Conservation (phyloP, 2,113 vertebrate species). For the Holacanthus passer region DNA sequence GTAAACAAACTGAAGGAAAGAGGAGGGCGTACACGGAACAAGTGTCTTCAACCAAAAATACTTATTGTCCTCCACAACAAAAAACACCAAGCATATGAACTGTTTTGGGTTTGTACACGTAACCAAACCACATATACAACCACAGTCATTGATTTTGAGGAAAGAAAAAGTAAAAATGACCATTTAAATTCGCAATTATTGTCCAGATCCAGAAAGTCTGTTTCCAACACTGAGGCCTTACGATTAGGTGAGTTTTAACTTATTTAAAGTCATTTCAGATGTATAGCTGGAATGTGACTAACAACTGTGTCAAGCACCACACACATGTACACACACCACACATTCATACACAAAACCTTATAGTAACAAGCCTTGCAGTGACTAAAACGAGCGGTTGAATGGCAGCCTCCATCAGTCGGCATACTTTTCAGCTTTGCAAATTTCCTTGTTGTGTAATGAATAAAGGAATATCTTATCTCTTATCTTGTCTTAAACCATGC, state of each 20-base stretch:
- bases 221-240: background rate
- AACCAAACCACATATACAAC: background rate
- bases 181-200: background rate
- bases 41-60: background rate
- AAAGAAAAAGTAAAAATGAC: no score
- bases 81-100: background rate
- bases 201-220: no score
- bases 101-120: background rate
- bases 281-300: background rate
- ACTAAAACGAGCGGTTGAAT: background rate
- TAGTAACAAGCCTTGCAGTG: background rate
- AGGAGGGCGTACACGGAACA: background rate
- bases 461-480: no score
- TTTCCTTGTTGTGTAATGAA: no score
- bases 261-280: background rate
- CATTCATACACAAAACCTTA: background rate
- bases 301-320: background rate
- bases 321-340: no score
- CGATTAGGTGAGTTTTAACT: background rate
- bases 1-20: background rate
- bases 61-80: background rate
- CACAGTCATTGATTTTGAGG: background rate
- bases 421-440: no score
- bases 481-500: no score
- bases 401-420: background rate